phyloP scores from a whole-genome alignment of 1,140 invertebrate species.

The Episyrphus balteatus region DNA sequence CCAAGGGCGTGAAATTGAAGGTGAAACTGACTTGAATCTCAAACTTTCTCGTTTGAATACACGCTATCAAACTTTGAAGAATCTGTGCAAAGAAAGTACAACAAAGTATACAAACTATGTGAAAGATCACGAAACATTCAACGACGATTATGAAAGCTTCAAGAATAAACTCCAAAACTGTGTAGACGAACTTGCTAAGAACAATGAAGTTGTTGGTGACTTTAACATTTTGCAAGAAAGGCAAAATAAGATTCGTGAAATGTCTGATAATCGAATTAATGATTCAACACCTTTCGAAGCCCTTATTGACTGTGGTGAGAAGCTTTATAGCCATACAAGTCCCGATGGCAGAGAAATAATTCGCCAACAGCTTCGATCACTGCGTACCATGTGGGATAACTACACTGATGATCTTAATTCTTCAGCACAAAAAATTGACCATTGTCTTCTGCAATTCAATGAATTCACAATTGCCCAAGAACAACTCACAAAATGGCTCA shows the following conservation, averaged over 20 bases:
- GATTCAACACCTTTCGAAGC: slow-evolving; percentile 75
- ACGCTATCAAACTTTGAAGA: slow-evolving; percentile 76
- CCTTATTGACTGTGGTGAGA: slow-evolving; percentile 80
- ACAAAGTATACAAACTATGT: slow-evolving; percentile 71
- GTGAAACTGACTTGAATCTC: slow-evolving; percentile 61
- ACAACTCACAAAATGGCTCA: slow-evolving; percentile 83
- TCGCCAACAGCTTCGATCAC: slow-evolving; percentile 71
- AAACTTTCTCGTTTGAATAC: slow-evolving; percentile 70
- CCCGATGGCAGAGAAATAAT: slow-evolving; percentile 87
- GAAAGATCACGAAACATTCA: slow-evolving; percentile 74
- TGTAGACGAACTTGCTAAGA: slow-evolving; percentile 58
- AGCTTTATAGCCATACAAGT: slow-evolving; percentile 83
- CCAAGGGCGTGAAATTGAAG: slow-evolving; percentile 59
- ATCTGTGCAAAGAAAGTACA: slow-evolving; percentile 67
- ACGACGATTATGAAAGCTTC: slow-evolving; percentile 64
- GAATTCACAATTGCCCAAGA: slow-evolving; percentile 81
- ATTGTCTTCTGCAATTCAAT: slow-evolving; percentile 79
- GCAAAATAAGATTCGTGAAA: slow-evolving; percentile 69
- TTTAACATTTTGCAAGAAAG: slow-evolving; percentile 72
- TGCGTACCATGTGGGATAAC: slow-evolving; percentile 77
- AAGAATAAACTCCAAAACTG: slow-evolving; percentile 61
- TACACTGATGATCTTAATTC: slow-evolving; percentile 73
- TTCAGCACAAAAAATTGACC: slow-evolving; percentile 70
- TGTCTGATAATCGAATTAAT: slow-evolving; percentile 68
- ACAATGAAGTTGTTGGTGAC: slow-evolving; percentile 80